A percentile compares a stretch with the other conserved stretches of the same genome.
These are phyloP conservation scores for Salminus brasiliensis DNA, from an alignment of 2,113 vertebrate genomes.

Conservation along the genomic window DNA sequence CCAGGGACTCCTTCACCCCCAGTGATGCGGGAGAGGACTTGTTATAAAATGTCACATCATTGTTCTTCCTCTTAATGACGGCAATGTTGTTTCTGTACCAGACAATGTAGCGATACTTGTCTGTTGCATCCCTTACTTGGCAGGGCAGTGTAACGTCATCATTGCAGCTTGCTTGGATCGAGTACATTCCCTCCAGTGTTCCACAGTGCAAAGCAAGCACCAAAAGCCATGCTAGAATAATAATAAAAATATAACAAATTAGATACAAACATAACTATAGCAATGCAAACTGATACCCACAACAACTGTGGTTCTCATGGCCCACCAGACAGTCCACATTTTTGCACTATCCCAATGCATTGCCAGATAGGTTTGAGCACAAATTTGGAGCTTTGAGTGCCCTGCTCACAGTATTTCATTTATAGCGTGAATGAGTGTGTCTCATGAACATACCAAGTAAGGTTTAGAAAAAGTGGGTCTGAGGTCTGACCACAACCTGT, in stretches of 20 bases:
- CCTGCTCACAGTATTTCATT: no score
- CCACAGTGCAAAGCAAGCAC: conserved; percentile 20
- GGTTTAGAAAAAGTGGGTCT: no score
- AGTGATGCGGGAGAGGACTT: conserved; percentile 21
- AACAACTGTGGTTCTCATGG: no score
- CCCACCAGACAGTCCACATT: no score
- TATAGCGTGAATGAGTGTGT: not conserved
- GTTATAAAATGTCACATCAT: not conserved
- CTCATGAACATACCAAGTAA: not conserved
- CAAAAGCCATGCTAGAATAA: conserved; percentile 25
- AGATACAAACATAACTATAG: no score
- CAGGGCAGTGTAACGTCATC: conserved; percentile 32
- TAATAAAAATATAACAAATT: no score
- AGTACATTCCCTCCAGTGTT: not conserved
- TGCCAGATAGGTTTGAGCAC: no score
- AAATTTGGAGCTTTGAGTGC: no score
- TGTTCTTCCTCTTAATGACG: conserved; percentile 33
- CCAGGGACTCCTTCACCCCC: conserved; percentile 20
- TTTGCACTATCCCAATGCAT: no score
- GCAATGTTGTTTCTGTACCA: not conserved
- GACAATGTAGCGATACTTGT: conserved; percentile 28
- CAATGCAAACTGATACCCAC: no score
- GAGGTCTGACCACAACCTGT: not conserved
- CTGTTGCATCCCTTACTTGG: not conserved
- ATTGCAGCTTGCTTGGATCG: not conserved